Base-by-base conservation (phyloP, 2,888 invertebrate genomes). In the Dicyrtoma fusca region DNA sequence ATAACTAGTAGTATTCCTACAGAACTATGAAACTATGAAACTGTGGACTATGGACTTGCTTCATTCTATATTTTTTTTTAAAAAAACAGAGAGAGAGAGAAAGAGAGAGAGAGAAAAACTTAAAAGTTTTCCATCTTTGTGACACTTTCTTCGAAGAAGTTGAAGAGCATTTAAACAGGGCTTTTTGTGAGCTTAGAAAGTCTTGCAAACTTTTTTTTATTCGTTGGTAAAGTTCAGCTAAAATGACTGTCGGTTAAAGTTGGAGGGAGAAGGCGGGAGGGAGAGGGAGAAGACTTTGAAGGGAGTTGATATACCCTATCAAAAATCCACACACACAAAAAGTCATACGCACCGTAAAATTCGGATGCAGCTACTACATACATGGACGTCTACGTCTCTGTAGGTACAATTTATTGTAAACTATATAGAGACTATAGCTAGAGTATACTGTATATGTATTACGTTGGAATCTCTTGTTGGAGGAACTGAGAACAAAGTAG, bases 241-340 rank as follows among this genome's bases (percentile, higher is more conserved):
- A 59, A 71, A 72, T 74, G 72, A 57, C 68, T 71, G 57, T 74
- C 63, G 63, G 57, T 69, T 68, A 64, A 71, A 69, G 51, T 71
- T 72, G 63, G 62, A 68, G 68, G 61, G 70, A 64, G 69, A 68
- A 51, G 62, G 51, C 71, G 68, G 66, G 61, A 47, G 53, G 62
- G 19, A 61, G 19, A 10, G 42, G 8, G 34, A 42, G 42, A 8
- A 34, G 44, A 44, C 17, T n/a, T n/a, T n/a, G n/a, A n/a, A n/a
- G n/a, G n/a, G n/a, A n/a, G n/a, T n/a, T n/a, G n/a, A n/a, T n/a
- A n/a, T n/a, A n/a, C n/a, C n/a, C n/a, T n/a, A n/a, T n/a, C n/a
- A n/a, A n/a, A n/a, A n/a, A n/a, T n/a, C n/a, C n/a, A n/a, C n/a
- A n/a, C n/a, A n/a, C n/a, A n/a, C n/a, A n/a, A n/a, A n/a, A n/a